Evolutionary conservation across 2,797 vertebrate genomes (phyloP), one percentile per base, ranked within the genome.

Genomic region (Valencia hispanica): DNA sequence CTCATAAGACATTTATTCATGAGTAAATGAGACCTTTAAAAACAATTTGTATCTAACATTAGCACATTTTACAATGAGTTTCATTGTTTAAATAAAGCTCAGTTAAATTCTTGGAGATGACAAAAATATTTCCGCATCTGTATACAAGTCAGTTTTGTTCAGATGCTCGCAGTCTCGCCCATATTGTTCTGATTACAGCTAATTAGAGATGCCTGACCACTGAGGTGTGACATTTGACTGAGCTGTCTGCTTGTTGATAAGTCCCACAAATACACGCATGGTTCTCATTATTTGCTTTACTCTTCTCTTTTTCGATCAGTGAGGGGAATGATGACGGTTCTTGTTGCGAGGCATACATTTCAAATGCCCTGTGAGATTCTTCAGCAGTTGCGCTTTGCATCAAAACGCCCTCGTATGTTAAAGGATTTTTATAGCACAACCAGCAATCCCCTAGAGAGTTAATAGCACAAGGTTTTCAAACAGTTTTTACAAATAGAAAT

Each of bases 201-300:
- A 89, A 89, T 87, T 92, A 77, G 78, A 76, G 59, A 78, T 57
- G 75, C 76, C 81, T 87, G 83, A 84, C 83, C 63, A 1, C 69
- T 81, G 86, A 86, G 77, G 80, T 85, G 55, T 88, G 71, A 53
- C 74, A 81, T 87, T 84, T 86, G 55, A 77, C 65, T 53, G 48
- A 17, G 69, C 75, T 78, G 50, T 68, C 68, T 85, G 66, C 75
- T 66, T n/a, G n/a, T 5, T 75, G 72, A 86, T 74, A 78, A 77
- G 25, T 75, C 22, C 4, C 72, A 75, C 73, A 65, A 5, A 79
- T 6, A 20, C 14, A 41, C 9, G 1, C 51, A 15, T 25, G 41
- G 63, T 14, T 70, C 53, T 71, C 53, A 11, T 2, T 57, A 57
- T 72, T 53, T 72, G 6, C 0, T 43, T 65, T 30, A 47, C 36